Evolutionary conservation across 2,797 vertebrate genomes (phyloP).

Genomic region (Alosa sapidissima): DNA sequence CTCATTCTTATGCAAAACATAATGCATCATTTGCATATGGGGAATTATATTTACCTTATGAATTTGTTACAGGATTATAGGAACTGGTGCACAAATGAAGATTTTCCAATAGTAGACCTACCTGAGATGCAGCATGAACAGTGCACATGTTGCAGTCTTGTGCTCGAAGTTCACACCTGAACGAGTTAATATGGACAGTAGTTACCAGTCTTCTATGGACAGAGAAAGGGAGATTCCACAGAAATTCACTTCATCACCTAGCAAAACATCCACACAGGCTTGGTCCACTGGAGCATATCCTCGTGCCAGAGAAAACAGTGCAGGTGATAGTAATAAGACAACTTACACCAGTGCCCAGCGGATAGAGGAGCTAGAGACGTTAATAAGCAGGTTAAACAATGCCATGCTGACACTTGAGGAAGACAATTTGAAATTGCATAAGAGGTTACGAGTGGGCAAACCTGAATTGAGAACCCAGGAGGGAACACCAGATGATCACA

Average conservation of each 20-base stretch:
- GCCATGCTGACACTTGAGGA: slow-evolving; percentile 47
- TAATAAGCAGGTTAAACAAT: slow-evolving; percentile 48
- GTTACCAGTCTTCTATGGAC: not conserved
- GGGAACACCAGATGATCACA: not conserved
- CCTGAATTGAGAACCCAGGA: not conserved
- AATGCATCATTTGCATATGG: no score
- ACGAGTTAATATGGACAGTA: not conserved
- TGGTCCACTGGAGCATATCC: not conserved
- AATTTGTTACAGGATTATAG: not conserved
- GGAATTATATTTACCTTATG: no score
- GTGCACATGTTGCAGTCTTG: not conserved
- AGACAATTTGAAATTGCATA: slow-evolving; percentile 54
- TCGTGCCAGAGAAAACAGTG: not conserved
- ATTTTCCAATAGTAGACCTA: not conserved
- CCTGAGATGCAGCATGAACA: not conserved
- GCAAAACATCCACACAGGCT: not conserved
- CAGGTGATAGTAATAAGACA: slow-evolving; percentile 32
- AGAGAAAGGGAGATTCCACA: not conserved
- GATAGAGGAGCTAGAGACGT: slow-evolving; percentile 55
- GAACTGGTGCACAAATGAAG: not conserved
- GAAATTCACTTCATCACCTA: not conserved
- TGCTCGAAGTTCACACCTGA: not conserved
- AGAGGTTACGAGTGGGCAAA: slow-evolving; percentile 55
- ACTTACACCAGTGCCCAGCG: slow-evolving; percentile 57
- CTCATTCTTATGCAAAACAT: no score